Evolutionary conservation across 2,797 vertebrate species (phyloP).

Genomic region (Stomatorhinus walkeri): DNA sequence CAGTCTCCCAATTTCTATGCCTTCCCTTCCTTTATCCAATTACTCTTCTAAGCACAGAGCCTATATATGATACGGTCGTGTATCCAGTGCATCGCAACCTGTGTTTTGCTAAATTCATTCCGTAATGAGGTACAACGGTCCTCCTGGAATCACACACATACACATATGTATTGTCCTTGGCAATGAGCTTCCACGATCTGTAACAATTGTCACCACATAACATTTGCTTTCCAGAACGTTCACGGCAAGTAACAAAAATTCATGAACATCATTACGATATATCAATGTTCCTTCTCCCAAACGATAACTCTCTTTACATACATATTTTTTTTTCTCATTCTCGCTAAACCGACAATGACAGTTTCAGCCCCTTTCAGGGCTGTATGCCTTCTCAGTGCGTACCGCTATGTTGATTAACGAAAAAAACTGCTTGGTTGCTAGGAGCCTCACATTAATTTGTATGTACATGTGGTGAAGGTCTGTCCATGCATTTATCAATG

Average conservation of each 20-base stretch:
- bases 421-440: not conserved
- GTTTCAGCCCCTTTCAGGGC: not conserved
- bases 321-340: not conserved
- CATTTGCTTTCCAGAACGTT: not conserved
- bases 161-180: not conserved
- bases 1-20: not conserved
- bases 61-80: not conserved
- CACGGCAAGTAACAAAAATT: not conserved
- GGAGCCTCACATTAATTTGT: not conserved
- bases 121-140: not conserved
- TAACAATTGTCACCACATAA: not conserved
- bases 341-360: not conserved
- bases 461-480: not conserved
- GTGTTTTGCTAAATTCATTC: not conserved
- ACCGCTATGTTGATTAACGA: not conserved
- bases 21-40: conserved; percentile 3
- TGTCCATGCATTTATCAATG: not conserved
- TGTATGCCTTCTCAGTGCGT: not conserved
- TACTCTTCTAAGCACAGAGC: not conserved
- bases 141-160: not conserved
- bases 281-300: not conserved
- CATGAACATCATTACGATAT: not conserved
- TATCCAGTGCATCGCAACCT: not conserved
- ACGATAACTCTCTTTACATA: not conserved
- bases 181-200: not conserved